Base-by-base conservation (phyloP, 2,113 vertebrate species). In the Recurvirostra avosetta region DNA sequence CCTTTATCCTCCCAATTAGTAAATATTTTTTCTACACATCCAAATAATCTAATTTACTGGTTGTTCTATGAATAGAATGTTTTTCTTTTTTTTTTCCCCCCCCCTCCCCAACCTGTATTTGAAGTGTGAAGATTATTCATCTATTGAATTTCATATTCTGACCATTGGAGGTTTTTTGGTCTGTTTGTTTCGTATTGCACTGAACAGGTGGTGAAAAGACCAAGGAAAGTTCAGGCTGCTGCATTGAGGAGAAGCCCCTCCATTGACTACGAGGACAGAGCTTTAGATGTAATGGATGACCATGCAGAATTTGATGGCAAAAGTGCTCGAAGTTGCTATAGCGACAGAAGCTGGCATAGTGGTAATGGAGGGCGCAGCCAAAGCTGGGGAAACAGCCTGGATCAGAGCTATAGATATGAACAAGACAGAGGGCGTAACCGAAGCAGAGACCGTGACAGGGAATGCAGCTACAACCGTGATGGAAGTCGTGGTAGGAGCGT, bases 141-240 rank as follows among this genome's bases (percentile, higher is more conserved):
- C 16, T 84, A 10, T 67, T 74, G 25, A 30, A 12, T 65, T 80
- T 92, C 25, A 47, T 3, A 7, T 78, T 87, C 56, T 78, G 62
- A 86, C 47, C 15, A 12, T 56, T 75, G 73, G 47, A 15, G 55
- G 6, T 2, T 22, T 8, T 71, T 79, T 5, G 23, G 3, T 53
- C 43, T 71, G 12, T 67, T 95, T 78, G 45, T 88, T 94, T 70
- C 52, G 3, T 91, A 5, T 62, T 93, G 38, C 43, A 56, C 49
- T 71, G 34, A 87, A 92, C 96, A 99, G 99, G 98, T 98, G 6
- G 99, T 99, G 67, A 99, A 99, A 96, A 98, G 99, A 85, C 98
- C 99, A 23, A 97, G 98, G 87, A 99, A 98, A 83, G 98, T 99
- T 40, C 99, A 98, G 7, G 85, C 98, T 63, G 96, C 98, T 25